Evolutionary conservation across 2,888 invertebrate species (phyloP).

Genomic region (Mactromeris polynyma): DNA sequence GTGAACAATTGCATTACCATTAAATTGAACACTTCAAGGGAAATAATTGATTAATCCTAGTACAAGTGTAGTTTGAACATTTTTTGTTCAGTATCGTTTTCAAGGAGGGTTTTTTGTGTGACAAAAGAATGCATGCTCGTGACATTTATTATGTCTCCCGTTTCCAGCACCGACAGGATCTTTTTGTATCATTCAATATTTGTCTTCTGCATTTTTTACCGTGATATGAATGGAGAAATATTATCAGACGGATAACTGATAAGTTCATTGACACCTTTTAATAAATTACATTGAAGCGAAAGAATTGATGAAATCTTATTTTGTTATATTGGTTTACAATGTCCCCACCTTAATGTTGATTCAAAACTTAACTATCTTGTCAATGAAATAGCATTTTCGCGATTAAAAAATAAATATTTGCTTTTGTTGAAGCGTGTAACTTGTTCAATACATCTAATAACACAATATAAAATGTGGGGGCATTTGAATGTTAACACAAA

Average conservation of each 20-base stretch:
- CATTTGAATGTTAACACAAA: not conserved
- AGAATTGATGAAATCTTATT: not conserved
- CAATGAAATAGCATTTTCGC: not conserved
- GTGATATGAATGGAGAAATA: not conserved
- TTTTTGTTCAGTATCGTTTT: not conserved
- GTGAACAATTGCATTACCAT: too few species aligned
- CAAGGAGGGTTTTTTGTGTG: not conserved
- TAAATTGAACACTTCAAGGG: not conserved
- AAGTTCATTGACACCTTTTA: slow-evolving; percentile 1
- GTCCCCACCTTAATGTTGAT: not conserved
- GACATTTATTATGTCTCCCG: not conserved
- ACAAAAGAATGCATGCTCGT: not conserved
- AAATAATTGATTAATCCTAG: not conserved
- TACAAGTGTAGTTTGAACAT: not conserved
- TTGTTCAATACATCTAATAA: not conserved
- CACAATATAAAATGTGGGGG: not conserved
- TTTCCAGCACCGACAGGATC: not conserved
- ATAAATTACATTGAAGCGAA: not conserved
- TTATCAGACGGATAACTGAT: not conserved
- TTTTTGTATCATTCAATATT: not conserved
- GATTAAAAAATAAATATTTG: not conserved
- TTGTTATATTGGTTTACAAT: not conserved
- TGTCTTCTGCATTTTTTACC: not conserved
- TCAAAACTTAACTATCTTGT: not conserved
- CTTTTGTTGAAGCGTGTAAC: not conserved